phyloP scores from a whole-genome alignment of 1,140 invertebrate genomes.

The Halictus rubicundus region DNA sequence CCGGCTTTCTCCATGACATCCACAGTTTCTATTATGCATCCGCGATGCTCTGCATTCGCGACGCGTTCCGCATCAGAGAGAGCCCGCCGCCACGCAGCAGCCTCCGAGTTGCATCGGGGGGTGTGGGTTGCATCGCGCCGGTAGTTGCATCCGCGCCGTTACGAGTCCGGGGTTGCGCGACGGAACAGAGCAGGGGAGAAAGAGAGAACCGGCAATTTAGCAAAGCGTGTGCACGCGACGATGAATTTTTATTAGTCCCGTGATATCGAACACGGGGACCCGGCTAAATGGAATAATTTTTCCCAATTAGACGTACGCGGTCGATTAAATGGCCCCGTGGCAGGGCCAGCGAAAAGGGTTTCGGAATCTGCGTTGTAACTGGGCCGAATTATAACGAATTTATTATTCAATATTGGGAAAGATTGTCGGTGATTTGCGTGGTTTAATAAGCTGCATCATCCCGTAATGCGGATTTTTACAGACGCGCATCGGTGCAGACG shows the following conservation, averaged over 20 bases:
- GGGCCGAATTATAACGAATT: no score
- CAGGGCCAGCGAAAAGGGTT: no score
- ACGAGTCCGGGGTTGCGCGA: neutral
- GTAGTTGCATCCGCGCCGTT: neutral
- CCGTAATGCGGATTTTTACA: no score
- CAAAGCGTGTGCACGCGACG: constrained; percentile 37
- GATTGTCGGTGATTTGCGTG: no score
- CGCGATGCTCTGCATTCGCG: constrained; percentile 52
- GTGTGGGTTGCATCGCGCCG: neutral
- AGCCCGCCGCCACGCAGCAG: neutral
- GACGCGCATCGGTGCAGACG: no score
- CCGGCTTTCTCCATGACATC: constrained; percentile 62
- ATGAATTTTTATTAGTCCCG: constrained; percentile 54
- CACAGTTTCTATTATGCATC: constrained; percentile 63
- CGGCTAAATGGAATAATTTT: constrained; percentile 36
- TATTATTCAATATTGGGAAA: no score
- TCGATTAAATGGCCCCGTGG: constrained; percentile 17
- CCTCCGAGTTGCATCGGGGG: no score
- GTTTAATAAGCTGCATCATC: no score
- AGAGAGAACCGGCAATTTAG: constrained; percentile 44
- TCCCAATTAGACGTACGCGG: constrained; percentile 38
- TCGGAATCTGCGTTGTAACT: no score
- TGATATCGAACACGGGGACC: constrained; percentile 3
- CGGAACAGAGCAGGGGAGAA: no score
- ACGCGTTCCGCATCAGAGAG: constrained; percentile 46